These are phyloP conservation scores for Herpailurus yagouaroundi DNA, from an alignment of 2,113 vertebrate genomes.

Conservation along the genomic window DNA sequence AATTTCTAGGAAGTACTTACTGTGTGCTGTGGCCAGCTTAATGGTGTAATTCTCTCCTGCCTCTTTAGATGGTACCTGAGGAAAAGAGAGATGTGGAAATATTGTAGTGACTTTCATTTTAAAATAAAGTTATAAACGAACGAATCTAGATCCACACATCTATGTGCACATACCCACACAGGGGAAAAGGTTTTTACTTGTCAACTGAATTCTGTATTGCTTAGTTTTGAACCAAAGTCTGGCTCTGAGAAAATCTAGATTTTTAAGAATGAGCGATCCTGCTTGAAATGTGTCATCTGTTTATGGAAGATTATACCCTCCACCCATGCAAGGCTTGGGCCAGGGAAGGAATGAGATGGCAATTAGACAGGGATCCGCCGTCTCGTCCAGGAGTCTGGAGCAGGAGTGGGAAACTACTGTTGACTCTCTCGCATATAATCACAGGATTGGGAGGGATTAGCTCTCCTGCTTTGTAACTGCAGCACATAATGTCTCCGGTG, in stretches of 20 bases:
- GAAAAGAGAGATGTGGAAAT: background rate
- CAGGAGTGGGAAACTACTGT: background rate
- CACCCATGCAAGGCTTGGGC: background rate
- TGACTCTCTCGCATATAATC: background rate
- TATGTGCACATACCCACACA: too few species aligned
- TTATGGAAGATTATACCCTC: background rate
- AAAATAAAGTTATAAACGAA: background rate
- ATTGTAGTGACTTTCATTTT: background rate
- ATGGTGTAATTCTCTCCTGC: background rate
- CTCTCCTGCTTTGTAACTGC: background rate
- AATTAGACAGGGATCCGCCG: rapidly evolving
- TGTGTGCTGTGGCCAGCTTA: background rate
- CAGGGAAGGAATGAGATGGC: background rate
- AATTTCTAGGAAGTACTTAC: too few species aligned
- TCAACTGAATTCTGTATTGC: background rate
- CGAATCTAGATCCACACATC: rapidly evolving
- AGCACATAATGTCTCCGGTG: background rate
- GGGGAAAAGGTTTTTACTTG: background rate
- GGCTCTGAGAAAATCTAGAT: background rate
- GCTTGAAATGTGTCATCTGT: background rate
- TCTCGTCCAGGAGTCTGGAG: background rate
- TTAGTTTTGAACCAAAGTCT: background rate
- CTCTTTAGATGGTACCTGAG: background rate
- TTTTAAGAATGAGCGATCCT: background rate
- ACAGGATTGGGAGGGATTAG: background rate